A percentile compares a stretch with the other conserved stretches of the same genome.
Evolutionary conservation across 2,113 vertebrate species (phyloP).

Genomic region (Indicator maculatus): DNA sequence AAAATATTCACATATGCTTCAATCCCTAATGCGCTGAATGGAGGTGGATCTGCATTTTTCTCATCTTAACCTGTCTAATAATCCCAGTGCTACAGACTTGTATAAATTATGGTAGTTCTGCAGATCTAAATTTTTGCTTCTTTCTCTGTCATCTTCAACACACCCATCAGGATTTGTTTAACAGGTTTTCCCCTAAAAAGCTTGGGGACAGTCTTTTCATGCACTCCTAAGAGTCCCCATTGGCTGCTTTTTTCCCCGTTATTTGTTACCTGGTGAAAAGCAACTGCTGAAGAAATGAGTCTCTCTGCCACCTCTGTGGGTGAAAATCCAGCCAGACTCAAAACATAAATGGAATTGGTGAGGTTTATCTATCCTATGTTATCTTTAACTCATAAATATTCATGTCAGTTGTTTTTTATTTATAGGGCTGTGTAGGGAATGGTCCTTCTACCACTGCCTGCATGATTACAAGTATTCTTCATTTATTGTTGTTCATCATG

Average conservation of each 20-base stretch:
- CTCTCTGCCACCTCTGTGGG: not conserved
- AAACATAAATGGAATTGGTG: not conserved
- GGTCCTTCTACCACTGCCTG: not conserved
- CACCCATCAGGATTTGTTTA: not conserved
- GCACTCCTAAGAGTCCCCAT: not conserved
- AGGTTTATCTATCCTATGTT: not conserved
- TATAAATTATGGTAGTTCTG: not conserved
- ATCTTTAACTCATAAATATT: not conserved
- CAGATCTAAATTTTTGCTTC: not conserved
- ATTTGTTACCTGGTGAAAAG: not conserved
- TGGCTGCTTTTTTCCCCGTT: not conserved
- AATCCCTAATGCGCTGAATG: not conserved
- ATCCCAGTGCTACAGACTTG: not conserved
- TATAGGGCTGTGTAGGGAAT: not conserved
- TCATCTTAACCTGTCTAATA: not conserved
- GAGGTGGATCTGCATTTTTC: not conserved
- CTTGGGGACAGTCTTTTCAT: not conserved
- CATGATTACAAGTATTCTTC: not conserved
- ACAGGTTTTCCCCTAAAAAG: not conserved
- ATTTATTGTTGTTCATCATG: not conserved
- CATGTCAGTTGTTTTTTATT: not conserved
- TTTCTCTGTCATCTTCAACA: not conserved
- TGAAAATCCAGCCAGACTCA: not conserved
- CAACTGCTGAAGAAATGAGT: not conserved
- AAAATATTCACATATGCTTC: not conserved